Percentiles rank a stretch among this genome's conserved stretches.
These are phyloP conservation scores for Rhabdornis inornatus DNA, from an alignment of 2,113 vertebrate genomes.

Conservation along the genomic window DNA sequence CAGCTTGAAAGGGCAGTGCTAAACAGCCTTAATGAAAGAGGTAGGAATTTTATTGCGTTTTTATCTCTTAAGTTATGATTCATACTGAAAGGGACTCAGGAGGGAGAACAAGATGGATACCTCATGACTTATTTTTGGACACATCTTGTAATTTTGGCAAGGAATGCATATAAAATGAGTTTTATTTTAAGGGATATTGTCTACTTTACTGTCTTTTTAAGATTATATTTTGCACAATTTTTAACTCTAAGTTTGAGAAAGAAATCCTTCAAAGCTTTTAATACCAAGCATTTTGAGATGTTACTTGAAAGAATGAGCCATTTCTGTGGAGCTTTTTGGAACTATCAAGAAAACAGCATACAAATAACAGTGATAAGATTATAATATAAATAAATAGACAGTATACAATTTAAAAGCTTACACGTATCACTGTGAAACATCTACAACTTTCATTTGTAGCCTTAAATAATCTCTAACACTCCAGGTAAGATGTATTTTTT, in stretches of 20 bases:
- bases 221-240: not conserved
- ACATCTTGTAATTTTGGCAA: not conserved
- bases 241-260: not conserved
- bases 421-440: not conserved
- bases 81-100: not conserved
- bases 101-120: not conserved
- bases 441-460: constrained; percentile 3
- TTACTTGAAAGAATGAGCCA: not conserved
- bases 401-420: not conserved
- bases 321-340: not conserved
- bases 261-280: not conserved
- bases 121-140: not conserved
- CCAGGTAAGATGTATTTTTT: not conserved
- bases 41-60: constrained; percentile 59
- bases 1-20: constrained; percentile 84
- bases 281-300: not conserved
- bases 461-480: not conserved
- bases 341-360: not conserved
- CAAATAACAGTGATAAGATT: not conserved
- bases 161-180: not conserved
- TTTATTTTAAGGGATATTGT: not conserved
- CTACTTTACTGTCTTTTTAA: not conserved
- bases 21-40: constrained; percentile 83
- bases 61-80: not conserved
- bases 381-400: not conserved